A percentile compares a stretch with the other conserved stretches of the same genome.
Evolutionary conservation across 2,888 invertebrate genomes (phyloP).

Genomic region (Eristalis pertinax): DNA sequence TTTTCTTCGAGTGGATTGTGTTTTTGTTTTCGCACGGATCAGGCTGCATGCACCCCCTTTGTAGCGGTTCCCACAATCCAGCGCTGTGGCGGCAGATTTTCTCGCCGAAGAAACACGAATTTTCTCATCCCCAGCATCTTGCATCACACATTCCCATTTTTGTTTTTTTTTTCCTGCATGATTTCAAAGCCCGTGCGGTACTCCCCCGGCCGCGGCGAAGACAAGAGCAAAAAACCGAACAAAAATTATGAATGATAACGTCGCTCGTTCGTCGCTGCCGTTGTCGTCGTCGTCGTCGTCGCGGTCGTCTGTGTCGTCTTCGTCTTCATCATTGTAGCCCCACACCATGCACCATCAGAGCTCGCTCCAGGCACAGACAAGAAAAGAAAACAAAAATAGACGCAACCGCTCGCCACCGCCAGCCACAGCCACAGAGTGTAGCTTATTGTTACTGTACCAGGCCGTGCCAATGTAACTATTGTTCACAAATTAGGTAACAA

Average conservation of each 20-base stretch:
- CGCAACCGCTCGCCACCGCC: neutral
- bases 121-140: slow-evolving; percentile 68
- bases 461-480: slow-evolving; percentile 72
- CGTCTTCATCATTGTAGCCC: neutral
- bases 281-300: slow-evolving; percentile 1
- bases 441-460: slow-evolving; percentile 73
- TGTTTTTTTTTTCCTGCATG: slow-evolving; percentile 19
- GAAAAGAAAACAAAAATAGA: no score
- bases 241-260: slow-evolving; percentile 70
- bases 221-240: slow-evolving; percentile 27
- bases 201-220: slow-evolving; percentile 27
- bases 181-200: neutral
- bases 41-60: slow-evolving; percentile 33
- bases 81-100: neutral
- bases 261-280: slow-evolving; percentile 25
- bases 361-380: neutral
- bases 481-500: slow-evolving; percentile 73
- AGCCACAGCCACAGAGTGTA: slow-evolving; percentile 31
- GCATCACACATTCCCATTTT: slow-evolving; percentile 60
- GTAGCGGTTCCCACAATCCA: slow-evolving; percentile 2
- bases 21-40: slow-evolving; percentile 43
- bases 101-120: slow-evolving; percentile 49
- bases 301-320: slow-evolving; percentile 6
- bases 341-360: neutral
- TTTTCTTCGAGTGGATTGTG: slow-evolving; percentile 40